Conservation (phyloP, 2,113 vertebrate species). For the Etheostoma cragini region DNA sequence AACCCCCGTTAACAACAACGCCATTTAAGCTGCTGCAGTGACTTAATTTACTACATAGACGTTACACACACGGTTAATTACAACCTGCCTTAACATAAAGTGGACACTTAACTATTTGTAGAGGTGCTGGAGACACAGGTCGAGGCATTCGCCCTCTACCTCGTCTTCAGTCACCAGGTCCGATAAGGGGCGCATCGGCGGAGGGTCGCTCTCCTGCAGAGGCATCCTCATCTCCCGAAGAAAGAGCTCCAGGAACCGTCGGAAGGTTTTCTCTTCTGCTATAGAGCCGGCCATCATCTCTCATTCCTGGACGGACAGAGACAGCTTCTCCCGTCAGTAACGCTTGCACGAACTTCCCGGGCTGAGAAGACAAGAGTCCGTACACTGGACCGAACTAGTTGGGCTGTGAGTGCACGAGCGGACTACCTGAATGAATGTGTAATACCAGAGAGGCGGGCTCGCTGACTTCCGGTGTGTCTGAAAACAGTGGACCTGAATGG, state of each 20-base stretch:
- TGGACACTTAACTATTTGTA: conserved; percentile 98
- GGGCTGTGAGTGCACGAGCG: conserved; percentile 37
- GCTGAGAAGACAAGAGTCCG: conserved; percentile 49
- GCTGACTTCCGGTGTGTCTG: conserved; percentile 30
- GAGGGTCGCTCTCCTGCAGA: conserved; percentile 90
- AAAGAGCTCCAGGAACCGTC: conserved; percentile 96
- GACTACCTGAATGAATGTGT: conserved; percentile 50
- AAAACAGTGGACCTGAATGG: conserved; percentile 28
- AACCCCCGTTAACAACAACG: not conserved
- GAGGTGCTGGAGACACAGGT: conserved; percentile 98
- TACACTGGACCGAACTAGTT: conserved; percentile 29
- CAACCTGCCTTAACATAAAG: conserved; percentile 32
- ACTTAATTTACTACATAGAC: not conserved
- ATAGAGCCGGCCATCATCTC: conserved; percentile 92
- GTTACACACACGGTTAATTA: not conserved
- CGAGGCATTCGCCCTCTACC: conserved; percentile 96
- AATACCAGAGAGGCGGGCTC: conserved; percentile 39
- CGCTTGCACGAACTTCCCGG: conserved; percentile 47
- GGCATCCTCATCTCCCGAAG: conserved; percentile 94
- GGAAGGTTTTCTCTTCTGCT: conserved; percentile 97
- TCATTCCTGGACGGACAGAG: conserved; percentile 88
- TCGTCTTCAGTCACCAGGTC: conserved; percentile 93
- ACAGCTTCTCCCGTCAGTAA: conserved; percentile 68
- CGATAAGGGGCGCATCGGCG: conserved; percentile 86
- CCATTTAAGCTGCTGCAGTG: not conserved